Evolutionary conservation across 1,140 invertebrate species (phyloP), one percentile per base, ranked within the genome.

Genomic region (Drosophila ogumai): DNA sequence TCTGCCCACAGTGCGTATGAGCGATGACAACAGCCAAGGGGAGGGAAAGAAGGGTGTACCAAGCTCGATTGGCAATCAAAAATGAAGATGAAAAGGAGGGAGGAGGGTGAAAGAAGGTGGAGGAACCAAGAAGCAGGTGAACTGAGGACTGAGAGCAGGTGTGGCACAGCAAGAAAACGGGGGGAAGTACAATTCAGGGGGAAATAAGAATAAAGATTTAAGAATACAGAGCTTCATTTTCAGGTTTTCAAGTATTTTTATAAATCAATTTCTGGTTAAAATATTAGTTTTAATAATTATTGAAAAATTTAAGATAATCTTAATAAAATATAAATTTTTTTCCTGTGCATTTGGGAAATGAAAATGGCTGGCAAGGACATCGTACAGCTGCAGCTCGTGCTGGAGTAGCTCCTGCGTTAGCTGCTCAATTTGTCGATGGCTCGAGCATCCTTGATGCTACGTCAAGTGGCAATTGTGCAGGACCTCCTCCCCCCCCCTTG

Each of bases 401-500:
- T 46, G 59, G 12, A 67, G 64, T 56, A 36, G 55, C 66, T 52
- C 25, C 64, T 47, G 46, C 58, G 59, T 82, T 61, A 64, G 54
- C 76, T 71, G 79, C 80, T 68, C 79, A 82, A 81, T 81, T 84
- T 79, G 75, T 41, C 61, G 58, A 38, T 46, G 52, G 36, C 43
- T 67, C 43, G 56, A 73, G 79, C 57, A 63, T 72, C 43, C 52
- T 73, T 61, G 67, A 82, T 74, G 72, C 63, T 3, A 61, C 67
- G 79, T 44, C 55, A 63, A 68, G 65, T 66, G 65, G 61, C 65
- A 68, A 68, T 68, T 69, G 68, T 72, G 65, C 65, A 47, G 50
- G 31, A 28, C 41, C 40, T 9, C 10, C 22, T 22, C 19, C n/a
- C n/a, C 22, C 22, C 22, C 9, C 15, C 17, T 32, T 6, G 7